These are phyloP conservation scores for Drosophila seclusa DNA, from an alignment of 2,888 invertebrate species.

Conservation along the genomic window DNA sequence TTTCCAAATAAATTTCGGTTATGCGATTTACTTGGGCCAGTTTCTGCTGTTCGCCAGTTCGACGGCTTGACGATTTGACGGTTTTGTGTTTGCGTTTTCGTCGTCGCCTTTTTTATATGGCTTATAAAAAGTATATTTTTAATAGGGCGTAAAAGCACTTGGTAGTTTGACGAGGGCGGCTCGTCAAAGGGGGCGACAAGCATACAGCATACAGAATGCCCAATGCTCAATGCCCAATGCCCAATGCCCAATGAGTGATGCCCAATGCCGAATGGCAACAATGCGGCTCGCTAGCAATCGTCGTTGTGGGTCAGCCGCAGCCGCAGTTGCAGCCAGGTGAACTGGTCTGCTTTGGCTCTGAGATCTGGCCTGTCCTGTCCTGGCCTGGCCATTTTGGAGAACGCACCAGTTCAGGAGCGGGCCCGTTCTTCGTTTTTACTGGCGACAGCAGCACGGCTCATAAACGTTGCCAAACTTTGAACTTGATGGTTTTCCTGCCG, in stretches of 20 bases:
- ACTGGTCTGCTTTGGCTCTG: neutral
- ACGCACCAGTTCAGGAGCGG: neutral
- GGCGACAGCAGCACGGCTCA: conserved; percentile 70
- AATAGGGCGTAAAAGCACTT: conserved; percentile 80
- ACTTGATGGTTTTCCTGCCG: conserved; percentile 75
- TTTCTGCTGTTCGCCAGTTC: conserved; percentile 24
- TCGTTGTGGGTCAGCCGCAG: conserved; percentile 4
- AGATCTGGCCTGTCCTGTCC: neutral
- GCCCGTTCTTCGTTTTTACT: conserved; percentile 68
- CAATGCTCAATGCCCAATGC: neutral
- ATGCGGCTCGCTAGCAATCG: conserved; percentile 12
- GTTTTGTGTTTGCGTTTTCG: conserved; percentile 11
- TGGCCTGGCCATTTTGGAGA: conserved; percentile 10
- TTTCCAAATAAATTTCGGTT: conserved; percentile 68
- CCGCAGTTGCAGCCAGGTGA: conserved; percentile 37
- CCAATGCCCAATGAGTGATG: neutral
- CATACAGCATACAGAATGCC: neutral
- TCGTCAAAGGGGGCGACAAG: conserved; percentile 22
- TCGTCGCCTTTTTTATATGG: conserved; percentile 71
- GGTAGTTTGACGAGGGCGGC: conserved; percentile 42
- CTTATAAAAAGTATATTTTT: conserved; percentile 81
- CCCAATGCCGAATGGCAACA: conserved; percentile 10
- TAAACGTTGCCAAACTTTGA: conserved; percentile 82
- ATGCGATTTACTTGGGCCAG: conserved; percentile 63
- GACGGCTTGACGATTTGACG: conserved; percentile 20